These are phyloP conservation scores for Zaprionus lachaisei DNA, from an alignment of 1,140 invertebrate species.

Conservation along the genomic window DNA sequence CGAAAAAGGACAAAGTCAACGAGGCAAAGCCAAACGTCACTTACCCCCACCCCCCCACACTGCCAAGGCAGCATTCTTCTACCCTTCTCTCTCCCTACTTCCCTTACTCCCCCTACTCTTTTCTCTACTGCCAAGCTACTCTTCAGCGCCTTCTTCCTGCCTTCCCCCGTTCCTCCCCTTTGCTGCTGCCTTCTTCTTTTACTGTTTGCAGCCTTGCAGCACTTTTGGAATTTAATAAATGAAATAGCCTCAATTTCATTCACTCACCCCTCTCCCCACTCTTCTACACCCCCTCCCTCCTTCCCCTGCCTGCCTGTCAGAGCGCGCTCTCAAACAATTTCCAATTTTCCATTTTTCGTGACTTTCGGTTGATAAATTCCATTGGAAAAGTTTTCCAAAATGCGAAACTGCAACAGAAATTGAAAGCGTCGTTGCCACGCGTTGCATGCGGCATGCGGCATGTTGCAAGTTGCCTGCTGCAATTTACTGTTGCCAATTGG, in stretches of 20 bases:
- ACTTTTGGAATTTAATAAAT: constrained; percentile 79
- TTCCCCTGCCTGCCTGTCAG: neutral
- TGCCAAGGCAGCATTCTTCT: neutral
- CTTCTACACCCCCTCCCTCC: too few species aligned
- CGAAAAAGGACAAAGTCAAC: constrained; percentile 59
- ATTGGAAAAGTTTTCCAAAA: constrained; percentile 45
- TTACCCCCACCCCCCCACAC: neutral
- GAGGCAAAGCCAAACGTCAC: constrained; percentile 76
- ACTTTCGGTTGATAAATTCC: constrained; percentile 70
- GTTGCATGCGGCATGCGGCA: constrained; percentile 4
- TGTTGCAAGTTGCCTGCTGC: constrained; percentile 23
- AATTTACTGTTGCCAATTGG: constrained; percentile 28
- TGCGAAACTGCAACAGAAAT: constrained; percentile 45
- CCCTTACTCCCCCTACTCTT: neutral
- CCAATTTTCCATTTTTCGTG: constrained; percentile 50
- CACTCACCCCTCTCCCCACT: neutral
- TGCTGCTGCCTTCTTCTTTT: neutral
- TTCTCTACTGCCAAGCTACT: neutral
- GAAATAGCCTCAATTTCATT: constrained; percentile 69
- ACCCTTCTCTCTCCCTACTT: neutral
- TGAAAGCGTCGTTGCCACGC: constrained; percentile 38
- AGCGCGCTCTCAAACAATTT: constrained; percentile 34
- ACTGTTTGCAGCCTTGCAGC: constrained; percentile 36
- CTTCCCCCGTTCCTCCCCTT: neutral
- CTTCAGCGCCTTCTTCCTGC: neutral